These are phyloP conservation scores for Cygnus buccinator DNA, from an alignment of 2,113 vertebrate species.

Conservation along the genomic window DNA sequence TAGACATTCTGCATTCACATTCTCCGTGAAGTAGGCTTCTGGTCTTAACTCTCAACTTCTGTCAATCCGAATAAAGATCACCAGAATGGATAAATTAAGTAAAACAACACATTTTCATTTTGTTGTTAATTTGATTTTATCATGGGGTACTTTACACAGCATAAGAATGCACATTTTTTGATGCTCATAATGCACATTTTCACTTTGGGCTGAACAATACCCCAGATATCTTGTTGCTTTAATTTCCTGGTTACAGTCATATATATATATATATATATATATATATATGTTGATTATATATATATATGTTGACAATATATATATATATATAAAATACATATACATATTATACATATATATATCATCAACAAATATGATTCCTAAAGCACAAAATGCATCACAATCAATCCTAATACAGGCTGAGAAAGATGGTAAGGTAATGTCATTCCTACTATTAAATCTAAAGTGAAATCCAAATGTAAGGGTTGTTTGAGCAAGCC, in stretches of 20 bases:
- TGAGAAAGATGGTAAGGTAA: not conserved
- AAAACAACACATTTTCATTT: not conserved
- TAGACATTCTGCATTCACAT: not conserved
- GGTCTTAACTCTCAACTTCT: not conserved
- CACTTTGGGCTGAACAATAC: not conserved
- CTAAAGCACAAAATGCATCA: not conserved
- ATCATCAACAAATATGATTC: constrained; percentile 19
- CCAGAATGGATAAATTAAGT: not conserved
- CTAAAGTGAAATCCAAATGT: not conserved
- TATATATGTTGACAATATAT: too few relatives aligned
- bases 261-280: too few relatives aligned
- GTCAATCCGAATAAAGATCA: not conserved
- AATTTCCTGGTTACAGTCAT: constrained; percentile 29
- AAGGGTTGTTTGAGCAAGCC: not conserved
- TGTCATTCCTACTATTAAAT: not conserved
- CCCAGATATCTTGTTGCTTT: constrained; percentile 11
- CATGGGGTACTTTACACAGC: not conserved
- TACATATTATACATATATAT: too few relatives aligned
- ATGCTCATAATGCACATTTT: too few relatives aligned
- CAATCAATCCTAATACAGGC: not conserved
- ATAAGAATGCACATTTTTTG: not conserved
- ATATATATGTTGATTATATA: too few relatives aligned
- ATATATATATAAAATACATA: too few relatives aligned
- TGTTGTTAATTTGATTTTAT: not conserved
- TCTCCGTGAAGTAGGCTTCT: not conserved